These are phyloP conservation scores for Mola mola DNA, from an alignment of 2,113 vertebrate genomes.

Conservation along the genomic window DNA sequence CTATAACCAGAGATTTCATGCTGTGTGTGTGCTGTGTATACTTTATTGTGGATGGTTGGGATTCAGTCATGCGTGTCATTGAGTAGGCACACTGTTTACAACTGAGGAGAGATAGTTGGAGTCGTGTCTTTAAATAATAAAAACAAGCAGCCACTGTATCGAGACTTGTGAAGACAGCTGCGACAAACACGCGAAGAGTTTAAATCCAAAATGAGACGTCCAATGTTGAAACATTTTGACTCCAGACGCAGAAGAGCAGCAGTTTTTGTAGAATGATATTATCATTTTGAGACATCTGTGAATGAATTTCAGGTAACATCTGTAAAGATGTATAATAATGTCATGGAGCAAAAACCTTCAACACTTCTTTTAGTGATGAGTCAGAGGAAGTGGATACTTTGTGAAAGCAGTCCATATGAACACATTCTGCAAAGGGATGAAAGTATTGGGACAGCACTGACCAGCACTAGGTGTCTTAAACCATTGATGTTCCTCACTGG, in stretches of 20 bases:
- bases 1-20: slow-evolving; percentile 59
- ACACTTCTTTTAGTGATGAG: slow-evolving; percentile 32
- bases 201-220: slow-evolving; percentile 36
- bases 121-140: slow-evolving; percentile 47
- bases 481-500: slow-evolving; percentile 56
- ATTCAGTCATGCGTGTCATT: slow-evolving; percentile 36
- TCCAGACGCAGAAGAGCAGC: slow-evolving; percentile 9
- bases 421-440: slow-evolving; percentile 57
- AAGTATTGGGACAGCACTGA: slow-evolving; percentile 52
- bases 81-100: slow-evolving; percentile 47
- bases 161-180: slow-evolving; percentile 29
- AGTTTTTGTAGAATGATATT: slow-evolving; percentile 35
- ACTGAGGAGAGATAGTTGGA: slow-evolving; percentile 7
- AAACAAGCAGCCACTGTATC: slow-evolving; percentile 66
- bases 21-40: slow-evolving; percentile 57
- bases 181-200: slow-evolving; percentile 35
- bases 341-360: slow-evolving; percentile 58
- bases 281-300: slow-evolving; percentile 45
- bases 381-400: slow-evolving; percentile 22
- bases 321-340: slow-evolving; percentile 33
- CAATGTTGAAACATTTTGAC: slow-evolving; percentile 33
- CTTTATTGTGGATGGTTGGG: slow-evolving; percentile 53
- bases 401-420: slow-evolving; percentile 69
- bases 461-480: slow-evolving; percentile 75
- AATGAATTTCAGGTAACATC: slow-evolving; percentile 43